Base-by-base conservation (phyloP, 1,140 invertebrate genomes). In the Brachionus rubens region DNA sequence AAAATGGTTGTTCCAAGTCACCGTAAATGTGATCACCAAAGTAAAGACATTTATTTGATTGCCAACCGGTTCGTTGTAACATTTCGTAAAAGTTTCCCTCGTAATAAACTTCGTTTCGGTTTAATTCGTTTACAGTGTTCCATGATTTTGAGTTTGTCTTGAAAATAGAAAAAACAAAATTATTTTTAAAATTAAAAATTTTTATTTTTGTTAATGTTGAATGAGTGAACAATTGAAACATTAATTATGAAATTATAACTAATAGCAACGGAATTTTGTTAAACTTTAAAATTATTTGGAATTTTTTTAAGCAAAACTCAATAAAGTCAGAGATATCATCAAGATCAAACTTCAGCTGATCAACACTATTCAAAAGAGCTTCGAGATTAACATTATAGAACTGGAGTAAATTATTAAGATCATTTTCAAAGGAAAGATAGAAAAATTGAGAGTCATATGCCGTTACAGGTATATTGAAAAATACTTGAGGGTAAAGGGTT, bases 1-100 rank as follows among this genome's bases (percentile, higher is more conserved):
- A 85, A 0, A 94, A 96, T 3, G 95, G 92, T 86, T 98, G 95
- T 83, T 94, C 95, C 70, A 98, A 87, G 86, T 98, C 96, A 81
- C 91, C 94, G 85, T 97, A 98, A 0, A 96, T 93, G 87, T 98
- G 95, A 86, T 98, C 95, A 0, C 95, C 96, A 86, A 97, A 97
- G 84, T 98, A 98, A 6, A 98, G 83, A 10, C 98, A 94, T 79
- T 92, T 90, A 79, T 92, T 90, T 0, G 93, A 93, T 68, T 89
- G 87, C 93, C 94, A 98, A 0, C 91, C 92, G 4, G 94, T 98
- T 80, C 96, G 87, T 50, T 93, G 89, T 82, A 94, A 91, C 36
- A 98, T 85, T 80, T 95, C 10, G 68, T 56, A 72, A 40, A 46
- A 65, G 19, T 78, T 78, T 80, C 94, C 94, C 88, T 96, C 94